Evolutionary conservation across 2,888 invertebrate genomes (phyloP), one percentile per base, ranked within the genome.

Genomic region (Amphipyra tragopoginis): DNA sequence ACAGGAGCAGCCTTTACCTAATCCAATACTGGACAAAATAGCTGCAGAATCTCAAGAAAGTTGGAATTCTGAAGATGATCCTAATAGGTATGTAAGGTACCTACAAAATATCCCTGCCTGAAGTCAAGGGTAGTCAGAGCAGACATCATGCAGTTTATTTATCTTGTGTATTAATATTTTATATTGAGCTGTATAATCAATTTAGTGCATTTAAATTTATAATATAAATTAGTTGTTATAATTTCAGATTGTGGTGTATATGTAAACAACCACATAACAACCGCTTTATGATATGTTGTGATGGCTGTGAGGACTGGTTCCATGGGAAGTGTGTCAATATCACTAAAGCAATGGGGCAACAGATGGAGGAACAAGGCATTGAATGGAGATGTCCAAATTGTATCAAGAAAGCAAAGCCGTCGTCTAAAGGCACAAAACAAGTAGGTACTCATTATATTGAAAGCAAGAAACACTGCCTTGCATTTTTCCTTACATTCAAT

Each of bases 301-400:
- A 99, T 90, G 96, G 96, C 11, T 99, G 99, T 88, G 98, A 98
- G 87, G 98, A 99, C 86, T 99, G 99, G 99, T 99, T 98, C 88
- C 99, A 99, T 87, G 99, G 99, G n/a, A 98, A 97, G 85, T 99
- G 99, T 92, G 99, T 99, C 11, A 98, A 98, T 80, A 97, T 99
- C 44, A 98, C 98, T 15, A 97, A 98, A 94, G 96, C 97, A 0
- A 97, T 98, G 97, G 98, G 98, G 56, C 96, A 97, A 82, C 97
- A 98, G 91, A 98, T 99, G 98, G 99, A 99, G 88, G 96, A 97
- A 55, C 96, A 97, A 76, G 97, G 98, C 8, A 96, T 97, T 69
- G 98, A 98, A 85, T 98, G 98, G 98, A 96, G 97, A 65, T 98
- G 98, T 88, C 97, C 98, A 0, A 97, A 97, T 84, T 98, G 98